phyloP scores from a whole-genome alignment of 92 coral and sea anemone species.

The Meandrina meandrites region DNA sequence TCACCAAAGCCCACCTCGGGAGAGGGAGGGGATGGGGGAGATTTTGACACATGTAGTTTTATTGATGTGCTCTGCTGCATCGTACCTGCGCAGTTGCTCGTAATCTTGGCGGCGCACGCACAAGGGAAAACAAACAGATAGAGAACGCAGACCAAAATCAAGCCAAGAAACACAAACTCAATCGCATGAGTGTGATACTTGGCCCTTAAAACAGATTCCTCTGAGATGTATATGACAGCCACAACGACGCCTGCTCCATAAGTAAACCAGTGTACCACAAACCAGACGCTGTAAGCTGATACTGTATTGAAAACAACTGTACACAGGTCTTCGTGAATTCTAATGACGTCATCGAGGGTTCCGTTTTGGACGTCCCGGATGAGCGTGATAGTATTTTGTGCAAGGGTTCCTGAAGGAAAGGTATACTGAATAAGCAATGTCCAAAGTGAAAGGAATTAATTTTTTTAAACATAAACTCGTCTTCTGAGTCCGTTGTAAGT shows the following conservation, averaged over 20 bases:
- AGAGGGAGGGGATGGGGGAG: too few relatives aligned
- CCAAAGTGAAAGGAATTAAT: too few relatives aligned
- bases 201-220: constrained; percentile 27
- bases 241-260: constrained; percentile 43
- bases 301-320: constrained; percentile 64
- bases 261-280: constrained; percentile 66
- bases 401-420: constrained; percentile 31
- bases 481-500: too few relatives aligned
- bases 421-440: neutral
- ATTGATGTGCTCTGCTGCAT: too few relatives aligned
- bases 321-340: constrained; percentile 72
- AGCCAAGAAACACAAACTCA: constrained; percentile 31
- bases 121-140: constrained; percentile 70
- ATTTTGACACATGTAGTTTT: too few relatives aligned
- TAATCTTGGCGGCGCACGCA: constrained; percentile 74
- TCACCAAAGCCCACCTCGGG: too few relatives aligned
- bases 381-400: constrained; percentile 31
- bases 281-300: constrained; percentile 73
- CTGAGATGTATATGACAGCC: constrained; percentile 45
- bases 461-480: too few relatives aligned
- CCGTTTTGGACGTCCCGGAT: constrained; percentile 30
- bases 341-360: constrained; percentile 41
- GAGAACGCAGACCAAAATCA: constrained; percentile 27
- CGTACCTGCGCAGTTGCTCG: constrained; percentile 75
- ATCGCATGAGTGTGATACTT: constrained; percentile 10